Conservation (phyloP, 2,113 vertebrate genomes). For the Etheostoma cragini region DNA sequence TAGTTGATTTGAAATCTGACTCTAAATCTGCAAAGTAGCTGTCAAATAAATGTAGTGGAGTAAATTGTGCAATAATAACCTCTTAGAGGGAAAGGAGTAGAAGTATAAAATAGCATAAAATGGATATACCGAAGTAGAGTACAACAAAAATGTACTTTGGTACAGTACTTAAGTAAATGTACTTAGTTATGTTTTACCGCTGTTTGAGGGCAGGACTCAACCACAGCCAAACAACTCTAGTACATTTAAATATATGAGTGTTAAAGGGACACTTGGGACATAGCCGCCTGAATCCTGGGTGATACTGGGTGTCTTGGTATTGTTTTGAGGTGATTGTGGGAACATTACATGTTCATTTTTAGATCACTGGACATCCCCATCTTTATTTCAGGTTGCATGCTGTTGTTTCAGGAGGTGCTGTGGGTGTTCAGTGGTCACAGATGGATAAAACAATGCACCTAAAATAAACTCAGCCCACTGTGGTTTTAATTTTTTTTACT, state of each 20-base stretch:
- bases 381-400: neutral
- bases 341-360: slow-evolving; percentile 5
- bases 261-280: neutral
- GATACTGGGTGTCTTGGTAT: neutral
- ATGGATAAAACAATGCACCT: slow-evolving; percentile 8
- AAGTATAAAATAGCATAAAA: no score
- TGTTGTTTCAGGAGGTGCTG: slow-evolving; percentile 29
- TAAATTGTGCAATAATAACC: no score
- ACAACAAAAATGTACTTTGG: no score
- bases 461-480: slow-evolving; percentile 20
- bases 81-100: no score
- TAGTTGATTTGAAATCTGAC: no score
- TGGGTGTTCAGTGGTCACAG: slow-evolving; percentile 12
- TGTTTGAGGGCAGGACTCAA: neutral
- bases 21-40: no score
- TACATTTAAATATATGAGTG: neutral
- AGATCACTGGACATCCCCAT: slow-evolving; percentile 14
- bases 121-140: no score
- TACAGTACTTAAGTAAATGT: no score
- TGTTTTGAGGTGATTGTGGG: slow-evolving; percentile 32
- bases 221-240: neutral
- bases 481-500: slow-evolving; percentile 71
- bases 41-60: no score
- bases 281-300: neutral
- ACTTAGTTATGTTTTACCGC: no score